Evolutionary conservation across 2,888 invertebrate species (phyloP).

Genomic region (Biston stratarius): DNA sequence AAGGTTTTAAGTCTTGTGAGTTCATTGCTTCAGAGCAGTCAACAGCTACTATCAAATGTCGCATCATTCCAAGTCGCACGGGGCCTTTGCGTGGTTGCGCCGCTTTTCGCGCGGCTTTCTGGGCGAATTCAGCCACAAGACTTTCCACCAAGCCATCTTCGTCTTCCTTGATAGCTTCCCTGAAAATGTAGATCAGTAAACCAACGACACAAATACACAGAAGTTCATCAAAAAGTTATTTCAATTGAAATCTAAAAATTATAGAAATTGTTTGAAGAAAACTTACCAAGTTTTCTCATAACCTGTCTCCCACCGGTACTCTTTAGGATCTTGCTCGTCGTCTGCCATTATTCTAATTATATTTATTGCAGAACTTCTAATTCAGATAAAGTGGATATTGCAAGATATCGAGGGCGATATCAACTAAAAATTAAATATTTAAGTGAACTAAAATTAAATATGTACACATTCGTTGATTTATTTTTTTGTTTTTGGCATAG

Average conservation of each 20-base stretch:
- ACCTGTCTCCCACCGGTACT: conserved; percentile 98
- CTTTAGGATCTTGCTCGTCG: conserved; percentile 94
- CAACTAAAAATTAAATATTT: no score
- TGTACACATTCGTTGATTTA: no score
- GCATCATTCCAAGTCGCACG: conserved; percentile 98
- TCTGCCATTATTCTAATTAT: conserved; percentile 86
- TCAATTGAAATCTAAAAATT: neutral
- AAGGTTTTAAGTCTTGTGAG: conserved; percentile 98
- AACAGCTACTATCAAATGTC: conserved; percentile 96
- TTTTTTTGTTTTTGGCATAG: no score
- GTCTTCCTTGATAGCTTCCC: conserved; percentile 99
- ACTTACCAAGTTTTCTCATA: conserved; percentile 97
- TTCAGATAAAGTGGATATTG: no score
- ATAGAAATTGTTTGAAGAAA: neutral
- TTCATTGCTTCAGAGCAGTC: conserved; percentile 98
- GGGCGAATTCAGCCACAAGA: conserved; percentile 96
- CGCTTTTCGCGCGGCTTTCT: conserved; percentile 94
- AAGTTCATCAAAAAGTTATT: neutral
- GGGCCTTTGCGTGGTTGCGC: conserved; percentile 90
- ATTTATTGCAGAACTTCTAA: neutral
- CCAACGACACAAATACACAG: neutral
- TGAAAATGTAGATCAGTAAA: conserved; percentile 53
- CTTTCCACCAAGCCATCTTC: conserved; percentile 96
- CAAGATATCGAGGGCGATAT: neutral
- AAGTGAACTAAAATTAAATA: no score